Base-by-base conservation (phyloP, 2,888 invertebrate genomes). In the Schizotus pectinicornis region DNA sequence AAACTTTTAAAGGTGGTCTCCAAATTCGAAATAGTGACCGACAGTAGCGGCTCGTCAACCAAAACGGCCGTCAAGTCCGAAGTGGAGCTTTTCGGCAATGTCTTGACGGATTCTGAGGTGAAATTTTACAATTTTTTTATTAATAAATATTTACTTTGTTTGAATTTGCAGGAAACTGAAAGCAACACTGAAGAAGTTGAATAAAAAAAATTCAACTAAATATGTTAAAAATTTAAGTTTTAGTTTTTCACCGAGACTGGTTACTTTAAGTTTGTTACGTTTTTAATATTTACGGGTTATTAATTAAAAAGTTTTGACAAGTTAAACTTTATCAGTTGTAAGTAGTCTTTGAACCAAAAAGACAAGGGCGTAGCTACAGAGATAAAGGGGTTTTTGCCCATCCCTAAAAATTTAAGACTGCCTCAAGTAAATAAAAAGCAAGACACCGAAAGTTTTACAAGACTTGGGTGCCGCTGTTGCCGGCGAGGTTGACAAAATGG, bases 1-100 rank as follows among this genome's bases (percentile, higher is more conserved):
- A n/a, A n/a, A n/a, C n/a, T n/a, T n/a, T n/a, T n/a, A n/a, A n/a
- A 70, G 70, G 60, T 54, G 13, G 64, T 66, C 2, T 63, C 70
- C 1, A 67, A 55, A 51, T 71, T 65, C 56, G 69, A 71, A 62
- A 47, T 70, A 33, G 58, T 70, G 13, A 59, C 67, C 34, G 60
- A 56, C 14, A 51, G 39, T n/a, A 39, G 36, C 13, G 35, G 13
- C 34, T 36, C 35, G 8, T 59, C 46, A 45, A 14, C 32, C 7
- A 39, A 41, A 30, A 62, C 7, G 22, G 7, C 9, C 1, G 50
- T 32, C 13, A 50, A 50, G 32, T 6, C 39, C 0, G 9, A 54
- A 33, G 33, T 54, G 3, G 41, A 46, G 36, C 7, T 54, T n/a
- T 54, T 54, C 31, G 54, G 54, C n/a, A 46, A 53, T 3, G 35